Conservation (phyloP, 2,797 vertebrate genomes). For the Helicolenus hilgendorfi region DNA sequence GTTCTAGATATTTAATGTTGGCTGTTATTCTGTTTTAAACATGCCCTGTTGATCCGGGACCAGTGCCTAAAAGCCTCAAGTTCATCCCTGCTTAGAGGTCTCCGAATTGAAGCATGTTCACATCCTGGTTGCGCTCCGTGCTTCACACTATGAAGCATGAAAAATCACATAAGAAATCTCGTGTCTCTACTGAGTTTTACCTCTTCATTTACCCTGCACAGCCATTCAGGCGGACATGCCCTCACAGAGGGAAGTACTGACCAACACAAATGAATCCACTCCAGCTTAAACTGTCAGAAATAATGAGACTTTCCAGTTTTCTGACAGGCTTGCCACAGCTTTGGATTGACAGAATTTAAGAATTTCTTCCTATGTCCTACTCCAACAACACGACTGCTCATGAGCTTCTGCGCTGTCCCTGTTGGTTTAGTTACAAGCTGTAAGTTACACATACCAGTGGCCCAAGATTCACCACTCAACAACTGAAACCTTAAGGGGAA, state of each 20-base stretch:
- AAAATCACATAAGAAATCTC: constrained; percentile 43
- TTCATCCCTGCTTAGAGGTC: constrained; percentile 55
- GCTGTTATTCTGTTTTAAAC: constrained; percentile 49
- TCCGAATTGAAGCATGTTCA: constrained; percentile 56
- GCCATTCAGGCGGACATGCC: constrained; percentile 13
- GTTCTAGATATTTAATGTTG: constrained; percentile 42
- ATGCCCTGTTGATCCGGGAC: constrained; percentile 50
- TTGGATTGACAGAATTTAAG: neutral
- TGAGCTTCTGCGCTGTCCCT: constrained; percentile 17
- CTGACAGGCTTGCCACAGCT: constrained; percentile 36
- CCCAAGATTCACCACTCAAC: constrained; percentile 36
- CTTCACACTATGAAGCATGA: constrained; percentile 56
- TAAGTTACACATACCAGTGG: constrained; percentile 24
- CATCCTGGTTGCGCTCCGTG: constrained; percentile 17
- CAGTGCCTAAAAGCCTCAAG: constrained; percentile 32
- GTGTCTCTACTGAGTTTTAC: constrained; percentile 41
- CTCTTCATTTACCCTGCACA: constrained; percentile 26
- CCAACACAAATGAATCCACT: constrained; percentile 61
- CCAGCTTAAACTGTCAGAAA: constrained; percentile 47
- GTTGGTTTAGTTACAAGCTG: constrained; percentile 42
- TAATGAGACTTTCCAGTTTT: constrained; percentile 12
- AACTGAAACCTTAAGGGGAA: constrained; percentile 18
- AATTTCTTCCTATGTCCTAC: constrained; percentile 7
- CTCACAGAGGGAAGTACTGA: constrained; percentile 35
- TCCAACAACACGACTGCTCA: constrained; percentile 12